These are phyloP conservation scores for Trachurus trachurus DNA, from an alignment of 2,797 vertebrate genomes.

Conservation along the genomic window DNA sequence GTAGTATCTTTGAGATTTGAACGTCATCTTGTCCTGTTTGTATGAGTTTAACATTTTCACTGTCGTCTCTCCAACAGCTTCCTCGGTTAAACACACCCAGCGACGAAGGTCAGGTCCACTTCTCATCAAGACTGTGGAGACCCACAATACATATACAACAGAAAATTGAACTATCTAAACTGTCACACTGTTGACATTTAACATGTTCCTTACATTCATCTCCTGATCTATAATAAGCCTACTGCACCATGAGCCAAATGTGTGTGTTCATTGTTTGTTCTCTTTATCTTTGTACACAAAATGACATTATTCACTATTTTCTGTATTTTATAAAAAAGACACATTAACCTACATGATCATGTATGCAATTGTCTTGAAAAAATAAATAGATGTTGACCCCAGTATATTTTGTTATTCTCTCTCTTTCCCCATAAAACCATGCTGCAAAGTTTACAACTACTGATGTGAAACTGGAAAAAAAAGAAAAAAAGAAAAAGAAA, in stretches of 20 bases:
- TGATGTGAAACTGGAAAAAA: background rate
- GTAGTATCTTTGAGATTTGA: background rate
- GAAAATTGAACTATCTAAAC: background rate
- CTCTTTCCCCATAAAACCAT: background rate
- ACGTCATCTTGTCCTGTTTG: background rate
- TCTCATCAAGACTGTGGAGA: conserved; percentile 75
- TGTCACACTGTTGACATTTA: background rate
- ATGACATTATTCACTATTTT: background rate
- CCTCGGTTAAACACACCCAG: background rate
- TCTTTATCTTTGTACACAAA: background rate
- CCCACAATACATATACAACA: conserved; percentile 33
- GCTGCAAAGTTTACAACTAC: background rate
- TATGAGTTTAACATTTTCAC: background rate
- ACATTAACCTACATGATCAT: background rate
- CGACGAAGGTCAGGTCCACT: conserved; percentile 17
- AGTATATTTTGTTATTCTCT: background rate
- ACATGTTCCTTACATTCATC: background rate
- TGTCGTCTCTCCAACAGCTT: conserved; percentile 21
- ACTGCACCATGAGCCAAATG: conserved; percentile 12
- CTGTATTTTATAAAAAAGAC: conserved; percentile 49
- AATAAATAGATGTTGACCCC: background rate
- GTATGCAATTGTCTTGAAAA: background rate
- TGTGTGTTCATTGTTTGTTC: conserved; percentile 4
- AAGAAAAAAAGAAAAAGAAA: too few species aligned
- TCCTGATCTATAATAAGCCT: background rate